Conservation (phyloP, 1,140 invertebrate genomes). For the Drosophila arizonae region DNA sequence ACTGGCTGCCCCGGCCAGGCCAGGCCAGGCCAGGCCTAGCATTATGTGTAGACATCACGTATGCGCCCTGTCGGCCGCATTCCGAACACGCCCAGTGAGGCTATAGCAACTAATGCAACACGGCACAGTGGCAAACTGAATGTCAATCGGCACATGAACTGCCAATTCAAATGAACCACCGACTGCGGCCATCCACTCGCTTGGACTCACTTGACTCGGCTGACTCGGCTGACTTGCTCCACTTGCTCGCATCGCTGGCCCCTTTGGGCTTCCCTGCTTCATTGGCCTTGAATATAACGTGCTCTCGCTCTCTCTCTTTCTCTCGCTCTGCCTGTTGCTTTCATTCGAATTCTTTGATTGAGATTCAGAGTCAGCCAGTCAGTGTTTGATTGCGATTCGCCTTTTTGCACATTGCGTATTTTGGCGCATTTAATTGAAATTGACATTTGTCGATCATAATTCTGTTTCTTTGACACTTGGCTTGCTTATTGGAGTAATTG, state of each 20-base stretch:
- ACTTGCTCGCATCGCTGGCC: slow-evolving; percentile 24
- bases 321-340: not conserved
- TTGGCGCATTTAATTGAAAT: slow-evolving; percentile 51
- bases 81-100: slow-evolving; percentile 19
- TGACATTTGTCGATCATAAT: slow-evolving; percentile 56
- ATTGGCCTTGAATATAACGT: slow-evolving; percentile 38
- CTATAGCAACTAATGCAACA: not conserved
- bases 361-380: slow-evolving; percentile 3
- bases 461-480: slow-evolving; percentile 57
- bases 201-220: slow-evolving; percentile 35
- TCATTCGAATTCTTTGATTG: slow-evolving; percentile 17
- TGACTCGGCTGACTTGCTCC: slow-evolving; percentile 33
- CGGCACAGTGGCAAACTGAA: not conserved
- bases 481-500: slow-evolving; percentile 67
- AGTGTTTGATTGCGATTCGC: slow-evolving; percentile 15
- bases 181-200: not conserved
- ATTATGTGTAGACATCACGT: slow-evolving; percentile 30
- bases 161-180: slow-evolving; percentile 32
- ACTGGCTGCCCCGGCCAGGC: not conserved
- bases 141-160: slow-evolving; percentile 24
- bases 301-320: not conserved
- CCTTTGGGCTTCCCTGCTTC: slow-evolving; percentile 25
- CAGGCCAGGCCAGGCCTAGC: not conserved
- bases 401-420: slow-evolving; percentile 29
- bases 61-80: slow-evolving; percentile 37